A percentile compares a stretch with the other conserved stretches of the same genome.
Evolutionary conservation across 2,797 vertebrate species (phyloP).

Genomic region (Sebastes hubbsi): DNA sequence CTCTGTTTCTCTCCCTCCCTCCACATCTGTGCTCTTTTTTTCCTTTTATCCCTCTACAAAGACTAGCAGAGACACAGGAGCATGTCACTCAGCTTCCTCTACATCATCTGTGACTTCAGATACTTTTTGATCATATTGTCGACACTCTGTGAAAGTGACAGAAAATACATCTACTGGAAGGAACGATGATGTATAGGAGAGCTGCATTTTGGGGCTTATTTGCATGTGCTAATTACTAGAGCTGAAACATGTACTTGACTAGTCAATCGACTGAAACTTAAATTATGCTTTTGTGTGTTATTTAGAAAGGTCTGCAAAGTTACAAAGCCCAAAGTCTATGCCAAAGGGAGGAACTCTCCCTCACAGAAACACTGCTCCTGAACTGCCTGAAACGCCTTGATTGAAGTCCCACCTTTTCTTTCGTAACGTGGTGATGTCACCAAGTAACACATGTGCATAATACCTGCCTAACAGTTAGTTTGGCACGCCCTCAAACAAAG

Average conservation of each 20-base stretch:
- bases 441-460: no score
- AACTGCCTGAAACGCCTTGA: no score
- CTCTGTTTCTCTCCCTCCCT: neutral
- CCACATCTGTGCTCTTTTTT: neutral
- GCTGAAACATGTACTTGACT: neutral
- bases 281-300: no score
- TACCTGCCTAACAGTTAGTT: no score
- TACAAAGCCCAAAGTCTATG: no score
- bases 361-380: no score
- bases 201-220: neutral
- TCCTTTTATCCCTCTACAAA: constrained; percentile 6
- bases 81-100: constrained; percentile 13
- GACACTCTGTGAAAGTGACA: neutral
- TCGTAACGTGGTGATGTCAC: no score
- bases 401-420: no score
- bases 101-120: neutral
- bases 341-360: no score
- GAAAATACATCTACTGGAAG: neutral
- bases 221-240: neutral
- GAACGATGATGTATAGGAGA: neutral
- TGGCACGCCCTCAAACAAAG: no score
- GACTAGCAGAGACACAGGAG: neutral
- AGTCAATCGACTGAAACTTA: neutral
- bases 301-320: no score
- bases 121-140: neutral